Evolutionary conservation across 1,140 invertebrate genomes (phyloP).

Genomic region (Probaryconus sp.): DNA sequence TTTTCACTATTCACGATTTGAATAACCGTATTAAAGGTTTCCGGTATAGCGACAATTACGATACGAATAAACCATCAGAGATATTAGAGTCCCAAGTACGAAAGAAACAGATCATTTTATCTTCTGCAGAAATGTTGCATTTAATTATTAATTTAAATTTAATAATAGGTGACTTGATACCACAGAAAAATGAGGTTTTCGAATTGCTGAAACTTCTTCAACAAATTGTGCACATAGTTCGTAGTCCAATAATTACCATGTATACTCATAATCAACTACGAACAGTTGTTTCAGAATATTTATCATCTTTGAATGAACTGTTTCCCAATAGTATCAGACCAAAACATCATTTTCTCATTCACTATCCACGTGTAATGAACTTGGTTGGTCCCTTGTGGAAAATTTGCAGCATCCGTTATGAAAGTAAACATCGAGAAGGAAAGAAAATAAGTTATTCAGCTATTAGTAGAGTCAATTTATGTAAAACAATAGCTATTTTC

Average conservation of each 20-base stretch:
- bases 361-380: no score
- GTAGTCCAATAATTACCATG: not conserved
- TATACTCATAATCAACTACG: not conserved
- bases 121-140: slow-evolving; percentile 7
- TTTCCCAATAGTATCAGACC: no score
- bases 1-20: slow-evolving; percentile 15
- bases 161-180: not conserved
- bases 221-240: not conserved
- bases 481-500: no score
- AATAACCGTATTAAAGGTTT: slow-evolving; percentile 10
- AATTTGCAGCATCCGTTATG: not conserved
- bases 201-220: not conserved
- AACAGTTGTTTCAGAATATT: no score
- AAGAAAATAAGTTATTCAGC: slow-evolving; percentile 2
- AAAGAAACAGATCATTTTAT: not conserved
- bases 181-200: not conserved
- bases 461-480: slow-evolving; percentile 2
- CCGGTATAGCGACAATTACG: slow-evolving; percentile 9
- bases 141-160: slow-evolving; percentile 1
- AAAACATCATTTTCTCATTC: no score
- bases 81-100: not conserved
- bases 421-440: slow-evolving; percentile 5
- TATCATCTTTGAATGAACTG: no score
- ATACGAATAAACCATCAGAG: slow-evolving; percentile 17
- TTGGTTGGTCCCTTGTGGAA: no score